Evolutionary conservation across 1,140 invertebrate genomes (phyloP), one percentile per base, ranked within the genome.

Genomic region (Cyclargus thomasi): DNA sequence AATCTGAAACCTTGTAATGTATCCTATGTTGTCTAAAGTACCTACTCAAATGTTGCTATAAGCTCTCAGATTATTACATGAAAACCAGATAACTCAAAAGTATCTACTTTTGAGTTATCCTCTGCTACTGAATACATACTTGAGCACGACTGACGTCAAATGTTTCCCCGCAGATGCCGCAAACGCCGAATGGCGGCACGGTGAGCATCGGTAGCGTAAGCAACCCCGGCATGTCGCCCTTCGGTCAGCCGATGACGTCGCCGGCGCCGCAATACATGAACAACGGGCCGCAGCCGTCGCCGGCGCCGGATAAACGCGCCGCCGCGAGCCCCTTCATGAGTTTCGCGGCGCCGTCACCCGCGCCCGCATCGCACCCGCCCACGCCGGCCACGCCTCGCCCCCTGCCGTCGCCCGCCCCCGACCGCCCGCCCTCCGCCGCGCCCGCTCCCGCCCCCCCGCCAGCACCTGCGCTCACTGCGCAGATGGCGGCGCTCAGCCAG

Each of bases 211-310:
- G 82, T 59, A 82, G 79, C 71, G 78, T 83, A 53, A 81, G 91
- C 68, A 93, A 93, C 81, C 92, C 93, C 10, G 93, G 93, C 59
- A 90, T 94, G 39, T 94, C 93, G 36, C 93, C 94, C 1, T 94
- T 94, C 74, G 92, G 91, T 6, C 92, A 92, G 76, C 84, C 91
- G 36, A 92, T 93, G 90, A 88, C 91, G 36, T 93, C 91, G n/a
- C 90, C 91, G 22, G 86, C 86, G 73, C 91, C 88, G 81, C 92
- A 82, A 78, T 92, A 83, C 83, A 91, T 85, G 81, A 91, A 92
- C 62, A 90, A 92, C 66, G 92, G 91, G 39, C 91, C 91, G 57
- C 78, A 91, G 39, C 79, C 92, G 14, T 92, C 92, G 36, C 92
- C 91, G 21, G 90, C 85, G 69, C 92, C 90, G 70, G 91, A 88